Evolutionary conservation across 1,140 invertebrate species (phyloP).

Genomic region (Chironomus striatipennis): DNA sequence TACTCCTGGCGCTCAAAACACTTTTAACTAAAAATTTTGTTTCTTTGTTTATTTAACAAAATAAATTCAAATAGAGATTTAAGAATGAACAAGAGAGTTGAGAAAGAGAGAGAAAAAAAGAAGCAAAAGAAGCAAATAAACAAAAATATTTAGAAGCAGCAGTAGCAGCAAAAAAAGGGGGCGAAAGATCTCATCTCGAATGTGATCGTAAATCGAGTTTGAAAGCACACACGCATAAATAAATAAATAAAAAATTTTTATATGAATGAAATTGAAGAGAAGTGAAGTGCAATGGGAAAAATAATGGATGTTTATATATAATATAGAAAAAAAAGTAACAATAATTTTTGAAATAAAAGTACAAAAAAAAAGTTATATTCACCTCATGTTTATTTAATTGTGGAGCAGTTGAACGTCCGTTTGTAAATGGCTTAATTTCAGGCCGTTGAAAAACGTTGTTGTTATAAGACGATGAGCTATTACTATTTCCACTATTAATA

Average conservation of each 20-base stretch:
- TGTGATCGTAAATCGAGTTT: too few species aligned
- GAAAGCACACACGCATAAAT: neutral
- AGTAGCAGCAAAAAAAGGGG: too few species aligned
- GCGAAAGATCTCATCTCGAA: too few species aligned
- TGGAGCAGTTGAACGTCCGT: conserved; percentile 1
- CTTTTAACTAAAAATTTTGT: too few species aligned
- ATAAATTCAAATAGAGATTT: too few species aligned
- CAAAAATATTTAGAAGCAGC: too few species aligned
- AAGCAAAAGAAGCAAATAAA: too few species aligned
- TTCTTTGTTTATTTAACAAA: too few species aligned
- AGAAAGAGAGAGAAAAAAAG: too few species aligned
- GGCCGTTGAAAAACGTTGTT: neutral
- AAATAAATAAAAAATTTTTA: neutral
- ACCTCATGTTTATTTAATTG: conserved; percentile 22
- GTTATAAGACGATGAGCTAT: neutral
- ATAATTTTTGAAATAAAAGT: neutral
- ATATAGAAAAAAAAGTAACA: neutral
- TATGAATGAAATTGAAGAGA: neutral
- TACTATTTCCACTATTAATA: neutral
- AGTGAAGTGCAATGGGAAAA: neutral
- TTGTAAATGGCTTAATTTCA: neutral
- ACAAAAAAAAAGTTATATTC: neutral
- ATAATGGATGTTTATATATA: neutral
- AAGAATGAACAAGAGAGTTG: too few species aligned
- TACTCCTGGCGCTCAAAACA: too few species aligned